A percentile compares a stretch with the other conserved stretches of the same genome.
These are phyloP conservation scores for Rhodophaea formosa DNA, from an alignment of 2,888 invertebrate genomes.

Conservation along the genomic window DNA sequence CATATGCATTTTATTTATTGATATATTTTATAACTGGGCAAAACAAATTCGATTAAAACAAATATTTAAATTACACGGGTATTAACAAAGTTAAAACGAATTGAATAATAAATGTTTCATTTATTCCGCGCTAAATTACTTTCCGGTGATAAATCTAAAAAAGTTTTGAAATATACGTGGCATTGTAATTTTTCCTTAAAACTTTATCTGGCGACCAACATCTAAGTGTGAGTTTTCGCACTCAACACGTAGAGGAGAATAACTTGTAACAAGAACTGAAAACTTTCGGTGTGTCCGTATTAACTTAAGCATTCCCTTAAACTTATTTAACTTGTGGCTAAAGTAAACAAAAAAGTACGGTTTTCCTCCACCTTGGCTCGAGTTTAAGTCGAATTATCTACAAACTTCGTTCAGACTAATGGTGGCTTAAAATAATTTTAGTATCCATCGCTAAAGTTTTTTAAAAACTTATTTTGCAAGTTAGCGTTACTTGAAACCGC, in stretches of 20 bases:
- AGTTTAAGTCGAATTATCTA: conserved; percentile 7
- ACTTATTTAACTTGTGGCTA: conserved; percentile 17
- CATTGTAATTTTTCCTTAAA: conserved; percentile 9
- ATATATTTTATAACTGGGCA: no score
- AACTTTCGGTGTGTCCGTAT: conserved; percentile 39
- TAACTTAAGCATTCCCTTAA: conserved; percentile 42
- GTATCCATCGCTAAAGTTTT: neutral
- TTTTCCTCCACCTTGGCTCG: neutral
- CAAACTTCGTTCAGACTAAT: neutral
- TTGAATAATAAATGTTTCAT: neutral
- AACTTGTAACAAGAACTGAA: conserved; percentile 36
- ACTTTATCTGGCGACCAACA: conserved; percentile 7
- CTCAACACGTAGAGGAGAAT: conserved; percentile 28
- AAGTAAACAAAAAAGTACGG: conserved; percentile 10
- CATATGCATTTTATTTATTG: no score
- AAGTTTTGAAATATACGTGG: conserved; percentile 5
- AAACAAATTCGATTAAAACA: neutral
- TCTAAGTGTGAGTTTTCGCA: conserved; percentile 14
- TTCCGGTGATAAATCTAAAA: neutral
- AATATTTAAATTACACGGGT: neutral
- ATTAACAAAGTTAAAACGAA: neutral
- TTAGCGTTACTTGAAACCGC: neutral
- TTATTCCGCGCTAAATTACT: neutral
- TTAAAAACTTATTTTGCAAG: conserved; percentile 11
- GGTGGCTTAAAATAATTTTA: neutral